Percentiles rank a stretch among this genome's conserved stretches.
These are phyloP conservation scores for Vanessa tameamea DNA, from an alignment of 1,140 invertebrate genomes.

Conservation along the genomic window DNA sequence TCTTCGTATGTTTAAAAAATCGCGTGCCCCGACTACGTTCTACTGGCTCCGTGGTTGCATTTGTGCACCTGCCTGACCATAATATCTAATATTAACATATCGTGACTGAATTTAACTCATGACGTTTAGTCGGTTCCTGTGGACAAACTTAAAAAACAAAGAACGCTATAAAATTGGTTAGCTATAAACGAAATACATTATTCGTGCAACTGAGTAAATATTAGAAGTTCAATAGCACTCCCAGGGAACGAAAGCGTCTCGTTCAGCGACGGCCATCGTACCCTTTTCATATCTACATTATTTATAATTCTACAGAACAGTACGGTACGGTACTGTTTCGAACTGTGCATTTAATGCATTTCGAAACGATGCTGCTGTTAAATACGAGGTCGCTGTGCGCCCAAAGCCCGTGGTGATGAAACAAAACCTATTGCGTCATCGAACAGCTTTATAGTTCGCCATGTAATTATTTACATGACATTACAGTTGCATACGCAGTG, in stretches of 20 bases:
- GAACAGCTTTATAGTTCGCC: slow-evolving; percentile 69
- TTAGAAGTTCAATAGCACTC: slow-evolving; percentile 44
- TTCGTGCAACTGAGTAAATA: slow-evolving; percentile 50
- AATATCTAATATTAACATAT: slow-evolving; percentile 34
- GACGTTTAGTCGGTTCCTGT: not conserved
- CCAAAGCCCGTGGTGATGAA: slow-evolving; percentile 71
- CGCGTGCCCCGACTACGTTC: slow-evolving; percentile 50
- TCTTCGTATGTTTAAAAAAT: slow-evolving; percentile 63
- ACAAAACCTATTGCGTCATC: slow-evolving; percentile 75
- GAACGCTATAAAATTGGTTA: slow-evolving; percentile 20
- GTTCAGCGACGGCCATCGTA: slow-evolving; percentile 8
- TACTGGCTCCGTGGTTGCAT: slow-evolving; percentile 42
- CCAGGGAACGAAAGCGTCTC: slow-evolving; percentile 34
- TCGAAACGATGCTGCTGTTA: slow-evolving; percentile 76
- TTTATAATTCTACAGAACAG: slow-evolving; percentile 52
- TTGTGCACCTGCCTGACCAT: slow-evolving; percentile 40
- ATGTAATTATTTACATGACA: slow-evolving; percentile 73
- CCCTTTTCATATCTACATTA: slow-evolving; percentile 27
- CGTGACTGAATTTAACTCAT: slow-evolving; percentile 13
- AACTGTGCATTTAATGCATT: slow-evolving; percentile 79
- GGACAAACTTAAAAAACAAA: slow-evolving; percentile 4
- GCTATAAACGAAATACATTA: slow-evolving; percentile 31
- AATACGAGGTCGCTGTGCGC: slow-evolving; percentile 74
- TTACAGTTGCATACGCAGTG: slow-evolving; percentile 55
- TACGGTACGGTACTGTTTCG: slow-evolving; percentile 69